A percentile compares a stretch with the other conserved stretches of the same genome.
These are phyloP conservation scores for Balearica regulorum DNA, from an alignment of 2,797 vertebrate genomes.

Conservation along the genomic window DNA sequence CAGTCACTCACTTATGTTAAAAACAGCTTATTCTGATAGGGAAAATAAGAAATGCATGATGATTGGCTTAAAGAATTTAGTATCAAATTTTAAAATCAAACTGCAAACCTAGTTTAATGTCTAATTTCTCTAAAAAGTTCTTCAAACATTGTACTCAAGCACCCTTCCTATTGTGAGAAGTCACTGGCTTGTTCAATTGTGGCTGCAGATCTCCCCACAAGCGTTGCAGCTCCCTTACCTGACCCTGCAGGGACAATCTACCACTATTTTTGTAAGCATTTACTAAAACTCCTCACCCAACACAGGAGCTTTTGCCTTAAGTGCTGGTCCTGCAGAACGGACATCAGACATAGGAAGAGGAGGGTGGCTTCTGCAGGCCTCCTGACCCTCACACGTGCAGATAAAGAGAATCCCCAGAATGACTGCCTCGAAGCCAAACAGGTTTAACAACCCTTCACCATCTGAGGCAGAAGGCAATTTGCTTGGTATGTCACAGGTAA, in stretches of 20 bases:
- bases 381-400: neutral
- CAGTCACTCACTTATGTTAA: neutral
- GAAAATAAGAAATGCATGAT: neutral
- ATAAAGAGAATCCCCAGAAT: slow-evolving; percentile 58
- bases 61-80: neutral
- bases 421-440: slow-evolving; percentile 61
- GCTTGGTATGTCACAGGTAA: slow-evolving; percentile 38
- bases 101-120: neutral
- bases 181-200: neutral
- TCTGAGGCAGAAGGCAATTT: slow-evolving; percentile 41
- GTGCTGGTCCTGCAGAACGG: neutral
- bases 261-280: neutral
- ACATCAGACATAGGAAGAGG: neutral
- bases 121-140: neutral
- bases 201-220: neutral
- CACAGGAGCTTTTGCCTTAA: neutral
- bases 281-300: neutral
- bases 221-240: neutral
- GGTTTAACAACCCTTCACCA: slow-evolving; percentile 46
- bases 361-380: neutral
- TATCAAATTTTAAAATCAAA: neutral
- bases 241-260: neutral
- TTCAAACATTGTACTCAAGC: neutral
- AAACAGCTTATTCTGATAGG: neutral
- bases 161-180: neutral